Evolutionary conservation across 2,888 invertebrate genomes (phyloP), one percentile per base, ranked within the genome.

Genomic region (Chloroclysta siterata): DNA sequence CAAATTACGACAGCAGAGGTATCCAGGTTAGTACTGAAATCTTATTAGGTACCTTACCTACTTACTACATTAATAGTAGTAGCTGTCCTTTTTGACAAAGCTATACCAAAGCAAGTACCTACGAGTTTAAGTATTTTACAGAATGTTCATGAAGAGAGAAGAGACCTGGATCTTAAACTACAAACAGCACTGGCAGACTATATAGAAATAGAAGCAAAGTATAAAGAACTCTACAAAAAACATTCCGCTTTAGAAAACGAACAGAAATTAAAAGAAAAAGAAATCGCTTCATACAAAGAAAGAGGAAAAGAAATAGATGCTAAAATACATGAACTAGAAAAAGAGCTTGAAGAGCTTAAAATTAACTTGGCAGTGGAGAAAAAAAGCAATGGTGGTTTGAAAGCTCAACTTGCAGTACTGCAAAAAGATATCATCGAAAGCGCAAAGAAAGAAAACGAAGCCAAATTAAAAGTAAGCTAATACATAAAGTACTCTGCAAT

Each of bases 131-230:
- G 42, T 44, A 29, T 15, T 55, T 69, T 76, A 28, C 72, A 89
- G 85, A 81, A 76, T 54, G 88, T 69, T 89, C 94, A 79, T 81
- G 93, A 67, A 88, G 93, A 78, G 86, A 94, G 72, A 85, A 93
- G 94, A 77, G 85, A 93, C 52, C 75, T 95, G 22, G 94, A 95
- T 77, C 75, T 89, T 1, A 94, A 95, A 81, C 81, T 94, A 42
- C 82, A 94, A 77, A 89, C 93, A 61, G 84, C 94, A 0, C 77
- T 94, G 65, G 87, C 93, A 59, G 94, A 94, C 70, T 94, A 93
- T 68, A 88, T 94, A 29, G 90, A 93, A 47, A 85, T 94, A 71
- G 93, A 94, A 66, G 84, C 88, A 42, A 85, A 85, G 69, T 79
- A 86, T 55, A 90, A 89, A 71, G 84, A 85, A 47, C 58, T 89